Conservation (phyloP, 35 echinoderm and acorn worm species). For the Ophioderma brevispina region DNA sequence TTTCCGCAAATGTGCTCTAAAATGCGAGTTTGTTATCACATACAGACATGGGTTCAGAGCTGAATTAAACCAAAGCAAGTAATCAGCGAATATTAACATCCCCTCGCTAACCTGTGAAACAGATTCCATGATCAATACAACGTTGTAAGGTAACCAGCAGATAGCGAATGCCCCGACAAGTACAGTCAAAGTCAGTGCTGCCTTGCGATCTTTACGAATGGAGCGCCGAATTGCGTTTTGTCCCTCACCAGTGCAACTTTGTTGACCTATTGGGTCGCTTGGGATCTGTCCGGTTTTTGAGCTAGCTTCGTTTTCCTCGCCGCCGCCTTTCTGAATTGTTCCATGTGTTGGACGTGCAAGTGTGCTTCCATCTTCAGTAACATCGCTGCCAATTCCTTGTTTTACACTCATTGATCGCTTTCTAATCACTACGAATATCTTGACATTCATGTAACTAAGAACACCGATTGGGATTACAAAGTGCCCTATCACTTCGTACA, state of each 20-base stretch:
- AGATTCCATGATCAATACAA: background rate
- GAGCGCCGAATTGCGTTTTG: background rate
- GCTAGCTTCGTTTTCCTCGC: too few species aligned
- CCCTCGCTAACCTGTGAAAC: background rate
- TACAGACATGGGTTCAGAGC: slow-evolving; percentile 40
- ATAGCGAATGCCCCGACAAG: slow-evolving; percentile 24
- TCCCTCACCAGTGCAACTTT: background rate
- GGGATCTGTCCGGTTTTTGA: background rate
- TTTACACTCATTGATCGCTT: background rate
- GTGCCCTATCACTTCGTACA: background rate
- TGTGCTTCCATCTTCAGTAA: too few species aligned
- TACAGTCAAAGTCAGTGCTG: slow-evolving; percentile 11
- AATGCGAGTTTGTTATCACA: slow-evolving; percentile 4
- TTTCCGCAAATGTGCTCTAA: background rate
- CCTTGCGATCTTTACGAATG: slow-evolving; percentile 25
- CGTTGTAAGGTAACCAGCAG: slow-evolving; percentile 38
- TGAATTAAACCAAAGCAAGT: slow-evolving; percentile 40
- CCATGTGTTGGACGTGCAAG: too few species aligned
- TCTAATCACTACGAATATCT: slow-evolving; percentile 11
- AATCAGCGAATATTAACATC: background rate
- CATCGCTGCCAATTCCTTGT: too few species aligned
- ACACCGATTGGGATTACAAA: slow-evolving; percentile 5
- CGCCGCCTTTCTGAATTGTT: too few species aligned
- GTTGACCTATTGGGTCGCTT: background rate
- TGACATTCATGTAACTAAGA: slow-evolving; percentile 10